Conservation (phyloP, 2,113 vertebrate species). For the Scolopax mira region DNA sequence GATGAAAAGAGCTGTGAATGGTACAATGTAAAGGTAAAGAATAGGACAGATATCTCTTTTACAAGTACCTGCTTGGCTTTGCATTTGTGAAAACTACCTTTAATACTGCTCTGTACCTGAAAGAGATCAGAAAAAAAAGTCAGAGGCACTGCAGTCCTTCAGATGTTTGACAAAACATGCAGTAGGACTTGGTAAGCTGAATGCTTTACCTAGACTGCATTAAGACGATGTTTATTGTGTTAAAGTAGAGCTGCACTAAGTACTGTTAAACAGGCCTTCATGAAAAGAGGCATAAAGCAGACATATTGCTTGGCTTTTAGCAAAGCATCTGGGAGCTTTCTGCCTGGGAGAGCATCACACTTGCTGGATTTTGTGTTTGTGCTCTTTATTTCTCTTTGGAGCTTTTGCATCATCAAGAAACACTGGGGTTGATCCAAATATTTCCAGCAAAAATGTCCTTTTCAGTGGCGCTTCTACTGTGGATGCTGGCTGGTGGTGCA, state of each 20-base stretch:
- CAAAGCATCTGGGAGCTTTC: constrained; percentile 45
- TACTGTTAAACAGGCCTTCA: constrained; percentile 45
- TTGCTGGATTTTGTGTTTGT: not conserved
- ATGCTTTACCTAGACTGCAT: not conserved
- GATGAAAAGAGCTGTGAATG: not conserved
- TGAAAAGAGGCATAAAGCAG: constrained; percentile 38
- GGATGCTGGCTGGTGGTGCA: not conserved
- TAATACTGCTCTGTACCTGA: not conserved
- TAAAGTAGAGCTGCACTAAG: not conserved
- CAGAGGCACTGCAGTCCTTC: constrained; percentile 4
- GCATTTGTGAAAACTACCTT: not conserved
- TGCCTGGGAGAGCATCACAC: not conserved
- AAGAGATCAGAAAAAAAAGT: not conserved
- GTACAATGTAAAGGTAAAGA: not conserved
- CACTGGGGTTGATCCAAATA: not conserved
- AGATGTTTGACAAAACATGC: constrained; percentile 16
- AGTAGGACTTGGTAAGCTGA: not conserved
- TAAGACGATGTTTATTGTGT: not conserved
- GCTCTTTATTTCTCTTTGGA: not conserved
- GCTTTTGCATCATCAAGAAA: constrained; percentile 14
- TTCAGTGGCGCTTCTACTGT: not conserved
- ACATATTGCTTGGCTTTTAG: constrained; percentile 43
- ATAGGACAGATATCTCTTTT: not conserved
- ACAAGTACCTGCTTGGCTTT: not conserved
- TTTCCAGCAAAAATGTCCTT: not conserved